These are phyloP conservation scores for Lerema accius DNA, from an alignment of 1,140 invertebrate genomes.

Conservation along the genomic window DNA sequence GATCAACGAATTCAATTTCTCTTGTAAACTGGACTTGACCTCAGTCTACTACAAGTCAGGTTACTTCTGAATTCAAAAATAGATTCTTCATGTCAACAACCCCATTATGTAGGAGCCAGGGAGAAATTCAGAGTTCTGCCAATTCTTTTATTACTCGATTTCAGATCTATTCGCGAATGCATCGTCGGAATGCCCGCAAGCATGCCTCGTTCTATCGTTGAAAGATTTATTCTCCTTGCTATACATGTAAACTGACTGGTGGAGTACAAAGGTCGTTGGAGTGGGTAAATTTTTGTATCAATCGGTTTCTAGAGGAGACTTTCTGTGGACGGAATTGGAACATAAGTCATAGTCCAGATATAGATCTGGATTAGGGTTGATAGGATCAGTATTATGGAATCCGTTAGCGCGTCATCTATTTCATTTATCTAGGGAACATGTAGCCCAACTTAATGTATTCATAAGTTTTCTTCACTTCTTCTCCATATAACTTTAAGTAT, in stretches of 20 bases:
- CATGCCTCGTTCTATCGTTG: constrained; percentile 36
- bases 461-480: too few relatives aligned
- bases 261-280: too few relatives aligned
- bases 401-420: too few relatives aligned
- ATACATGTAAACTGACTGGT: not conserved
- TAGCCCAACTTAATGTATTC: too few relatives aligned
- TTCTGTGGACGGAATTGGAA: too few relatives aligned
- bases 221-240: constrained; percentile 35
- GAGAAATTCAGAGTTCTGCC: constrained; percentile 44
- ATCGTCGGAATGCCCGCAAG: constrained; percentile 35
- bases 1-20: not conserved
- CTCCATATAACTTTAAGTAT: too few relatives aligned
- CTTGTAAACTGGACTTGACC: constrained; percentile 6
- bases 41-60: constrained; percentile 14
- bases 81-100: constrained; percentile 43
- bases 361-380: too few relatives aligned
- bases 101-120: constrained; percentile 40
- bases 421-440: too few relatives aligned
- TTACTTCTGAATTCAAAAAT: constrained; percentile 23
- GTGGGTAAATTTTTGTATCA: too few relatives aligned
- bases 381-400: too few relatives aligned
- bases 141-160: constrained; percentile 56
- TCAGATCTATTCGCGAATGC: constrained; percentile 45
- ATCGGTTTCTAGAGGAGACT: too few relatives aligned
- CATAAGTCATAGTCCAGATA: too few relatives aligned